Percentiles rank a stretch among this genome's conserved stretches.
Evolutionary conservation across 2,797 vertebrate genomes (phyloP).

Genomic region (Sebastes nivosus): DNA sequence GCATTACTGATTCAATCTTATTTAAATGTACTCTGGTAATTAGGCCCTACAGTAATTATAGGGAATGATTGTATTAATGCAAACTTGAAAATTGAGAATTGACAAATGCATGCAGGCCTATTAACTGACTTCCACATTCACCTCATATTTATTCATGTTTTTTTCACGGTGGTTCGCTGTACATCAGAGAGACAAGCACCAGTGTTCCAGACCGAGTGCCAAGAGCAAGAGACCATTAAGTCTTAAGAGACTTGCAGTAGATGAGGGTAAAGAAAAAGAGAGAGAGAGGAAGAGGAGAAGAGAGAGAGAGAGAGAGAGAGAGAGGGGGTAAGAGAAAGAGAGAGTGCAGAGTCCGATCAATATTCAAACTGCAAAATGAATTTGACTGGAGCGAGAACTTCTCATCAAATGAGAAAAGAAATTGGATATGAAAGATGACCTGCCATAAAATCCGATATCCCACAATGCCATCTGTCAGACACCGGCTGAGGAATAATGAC

Average conservation of each 20-base stretch:
- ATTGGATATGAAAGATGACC: slow-evolving; percentile 88
- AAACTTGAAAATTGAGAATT: slow-evolving; percentile 61
- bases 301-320: background rate
- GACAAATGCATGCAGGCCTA: slow-evolving; percentile 53
- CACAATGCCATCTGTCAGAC: slow-evolving; percentile 86
- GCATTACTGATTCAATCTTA: slow-evolving; percentile 58
- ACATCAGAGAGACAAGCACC: slow-evolving; percentile 64
- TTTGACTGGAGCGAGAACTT: slow-evolving; percentile 83
- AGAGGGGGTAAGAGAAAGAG: slow-evolving; percentile 19
- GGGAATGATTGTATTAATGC: slow-evolving; percentile 57
- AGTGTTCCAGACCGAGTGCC: slow-evolving; percentile 49
- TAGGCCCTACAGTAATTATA: slow-evolving; percentile 67
- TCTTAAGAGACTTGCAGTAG: slow-evolving; percentile 59
- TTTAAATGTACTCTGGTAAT: slow-evolving; percentile 69
- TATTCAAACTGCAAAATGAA: slow-evolving; percentile 88
- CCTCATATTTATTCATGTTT: slow-evolving; percentile 61
- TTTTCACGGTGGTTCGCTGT: slow-evolving; percentile 40
- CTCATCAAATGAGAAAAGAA: slow-evolving; percentile 85
- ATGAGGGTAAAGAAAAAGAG: slow-evolving; percentile 46
- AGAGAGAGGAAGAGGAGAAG: slow-evolving; percentile 16
- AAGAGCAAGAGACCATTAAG: slow-evolving; percentile 70
- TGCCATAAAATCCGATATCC: slow-evolving; percentile 85
- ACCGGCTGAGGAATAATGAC: slow-evolving; percentile 80
- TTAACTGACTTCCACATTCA: slow-evolving; percentile 53
- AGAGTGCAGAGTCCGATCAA: slow-evolving; percentile 73